phyloP scores from a whole-genome alignment of 2,888 invertebrate genomes.

The Cordilura impudica region DNA sequence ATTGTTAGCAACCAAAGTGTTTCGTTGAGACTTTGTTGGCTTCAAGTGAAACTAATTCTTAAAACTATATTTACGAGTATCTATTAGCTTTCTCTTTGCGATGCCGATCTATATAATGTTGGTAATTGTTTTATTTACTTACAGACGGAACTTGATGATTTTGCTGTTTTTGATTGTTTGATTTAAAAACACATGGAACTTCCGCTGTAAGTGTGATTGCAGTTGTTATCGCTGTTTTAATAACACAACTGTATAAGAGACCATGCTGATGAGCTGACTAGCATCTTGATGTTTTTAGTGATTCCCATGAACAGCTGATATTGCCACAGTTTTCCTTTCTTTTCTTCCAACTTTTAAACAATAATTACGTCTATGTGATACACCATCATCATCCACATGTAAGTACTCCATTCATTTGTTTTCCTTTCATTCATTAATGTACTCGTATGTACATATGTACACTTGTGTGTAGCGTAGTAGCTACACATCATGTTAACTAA shows the following conservation, averaged over 20 bases:
- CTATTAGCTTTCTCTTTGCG: too few species aligned
- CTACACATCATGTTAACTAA: slow-evolving; percentile 31
- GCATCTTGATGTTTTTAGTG: not conserved
- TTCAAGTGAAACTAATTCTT: too few species aligned
- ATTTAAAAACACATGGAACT: slow-evolving; percentile 22
- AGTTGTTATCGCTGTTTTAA: slow-evolving; percentile 11
- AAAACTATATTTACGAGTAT: too few species aligned
- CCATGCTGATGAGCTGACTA: not conserved
- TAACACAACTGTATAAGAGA: not conserved
- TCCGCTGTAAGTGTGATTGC: slow-evolving; percentile 35
- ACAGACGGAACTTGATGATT: slow-evolving; percentile 38
- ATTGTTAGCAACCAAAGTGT: too few species aligned
- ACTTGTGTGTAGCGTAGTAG: too few species aligned
- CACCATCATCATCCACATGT: not conserved
- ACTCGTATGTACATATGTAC: too few species aligned
- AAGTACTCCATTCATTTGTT: not conserved
- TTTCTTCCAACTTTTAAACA: not conserved
- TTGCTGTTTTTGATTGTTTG: not conserved
- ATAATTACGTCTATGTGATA: not conserved
- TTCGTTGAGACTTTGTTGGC: too few species aligned
- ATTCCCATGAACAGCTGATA: not conserved
- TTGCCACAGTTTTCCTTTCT: not conserved
- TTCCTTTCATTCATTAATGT: slow-evolving; percentile 21
- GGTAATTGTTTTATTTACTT: slow-evolving; percentile 1
- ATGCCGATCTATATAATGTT: not conserved